Percentiles rank a stretch among this genome's conserved stretches.
phyloP scores from a whole-genome alignment of 2,113 vertebrate species.

The Callopanchax toddi region DNA sequence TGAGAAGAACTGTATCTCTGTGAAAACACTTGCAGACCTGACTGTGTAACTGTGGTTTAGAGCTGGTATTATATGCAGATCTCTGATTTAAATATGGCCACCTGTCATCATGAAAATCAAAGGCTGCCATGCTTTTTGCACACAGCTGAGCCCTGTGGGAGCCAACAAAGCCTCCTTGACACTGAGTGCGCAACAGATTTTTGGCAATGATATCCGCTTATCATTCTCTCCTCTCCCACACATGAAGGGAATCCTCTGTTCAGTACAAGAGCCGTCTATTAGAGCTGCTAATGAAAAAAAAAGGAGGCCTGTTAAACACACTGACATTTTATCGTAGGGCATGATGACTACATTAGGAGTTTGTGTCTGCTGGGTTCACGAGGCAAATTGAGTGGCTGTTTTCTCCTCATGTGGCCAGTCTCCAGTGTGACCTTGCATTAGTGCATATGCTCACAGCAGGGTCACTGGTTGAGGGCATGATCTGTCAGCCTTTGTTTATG shows the following conservation, averaged over 20 bases:
- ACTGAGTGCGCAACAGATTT: constrained; percentile 75
- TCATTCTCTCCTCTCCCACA: constrained; percentile 58
- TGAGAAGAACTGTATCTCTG: constrained; percentile 2
- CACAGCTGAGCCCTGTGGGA: constrained; percentile 71
- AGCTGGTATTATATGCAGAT: constrained; percentile 50
- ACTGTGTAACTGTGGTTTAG: constrained; percentile 30
- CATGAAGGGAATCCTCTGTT: constrained; percentile 64
- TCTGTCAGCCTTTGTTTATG: constrained; percentile 81
- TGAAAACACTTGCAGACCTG: constrained; percentile 4
- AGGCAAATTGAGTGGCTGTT: constrained; percentile 71
- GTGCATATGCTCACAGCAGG: constrained; percentile 82
- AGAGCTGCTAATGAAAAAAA: constrained; percentile 57
- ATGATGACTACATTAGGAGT: constrained; percentile 62
- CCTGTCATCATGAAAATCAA: constrained; percentile 74
- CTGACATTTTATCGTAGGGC: constrained; percentile 53
- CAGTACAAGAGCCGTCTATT: constrained; percentile 59
- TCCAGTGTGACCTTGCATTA: constrained; percentile 80
- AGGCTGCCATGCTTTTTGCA: constrained; percentile 62
- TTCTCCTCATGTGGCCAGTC: constrained; percentile 74
- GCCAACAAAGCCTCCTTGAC: constrained; percentile 73
- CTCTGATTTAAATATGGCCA: constrained; percentile 73
- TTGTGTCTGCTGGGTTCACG: constrained; percentile 52
- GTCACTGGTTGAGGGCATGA: constrained; percentile 78
- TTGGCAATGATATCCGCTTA: constrained; percentile 71
- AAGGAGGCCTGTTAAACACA: constrained; percentile 49